Conservation (phyloP, 2,113 vertebrate genomes). For the Penelope pileata region DNA sequence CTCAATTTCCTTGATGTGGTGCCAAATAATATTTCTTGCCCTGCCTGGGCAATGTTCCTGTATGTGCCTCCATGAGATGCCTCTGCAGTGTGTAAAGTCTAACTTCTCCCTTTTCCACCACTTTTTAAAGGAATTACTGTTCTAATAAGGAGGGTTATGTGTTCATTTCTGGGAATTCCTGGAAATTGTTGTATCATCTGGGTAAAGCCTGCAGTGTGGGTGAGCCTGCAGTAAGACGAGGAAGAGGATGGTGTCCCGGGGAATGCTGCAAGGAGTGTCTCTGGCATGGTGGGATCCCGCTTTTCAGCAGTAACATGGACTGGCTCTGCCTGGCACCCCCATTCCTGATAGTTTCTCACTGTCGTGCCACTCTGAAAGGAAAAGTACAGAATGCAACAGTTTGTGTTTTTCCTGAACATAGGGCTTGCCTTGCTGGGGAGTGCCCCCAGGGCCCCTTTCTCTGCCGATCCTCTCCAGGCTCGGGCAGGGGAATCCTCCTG, state of each 20-base stretch:
- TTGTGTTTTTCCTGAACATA: background rate
- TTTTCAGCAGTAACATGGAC: background rate
- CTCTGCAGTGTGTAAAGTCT: accelerated
- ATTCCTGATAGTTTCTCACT: background rate
- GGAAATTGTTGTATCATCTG: background rate
- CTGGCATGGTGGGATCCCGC: background rate
- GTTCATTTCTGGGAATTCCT: background rate
- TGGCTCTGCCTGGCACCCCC: background rate
- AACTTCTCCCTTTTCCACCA: background rate
- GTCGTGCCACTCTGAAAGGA: background rate
- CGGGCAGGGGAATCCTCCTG: background rate
- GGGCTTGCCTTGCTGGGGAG: conserved; percentile 17
- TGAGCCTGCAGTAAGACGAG: background rate
- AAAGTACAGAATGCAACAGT: background rate
- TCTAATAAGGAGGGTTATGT: background rate
- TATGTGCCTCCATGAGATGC: background rate
- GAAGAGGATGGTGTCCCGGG: background rate
- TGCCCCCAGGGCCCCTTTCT: background rate
- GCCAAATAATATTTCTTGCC: background rate
- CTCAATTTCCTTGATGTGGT: background rate
- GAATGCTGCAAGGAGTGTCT: background rate
- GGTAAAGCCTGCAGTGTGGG: background rate
- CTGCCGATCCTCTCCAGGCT: background rate
- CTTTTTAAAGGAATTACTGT: background rate
- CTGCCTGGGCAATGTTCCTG: background rate